These are phyloP conservation scores for Enoplosus armatus DNA, from an alignment of 2,797 vertebrate species.

Conservation along the genomic window DNA sequence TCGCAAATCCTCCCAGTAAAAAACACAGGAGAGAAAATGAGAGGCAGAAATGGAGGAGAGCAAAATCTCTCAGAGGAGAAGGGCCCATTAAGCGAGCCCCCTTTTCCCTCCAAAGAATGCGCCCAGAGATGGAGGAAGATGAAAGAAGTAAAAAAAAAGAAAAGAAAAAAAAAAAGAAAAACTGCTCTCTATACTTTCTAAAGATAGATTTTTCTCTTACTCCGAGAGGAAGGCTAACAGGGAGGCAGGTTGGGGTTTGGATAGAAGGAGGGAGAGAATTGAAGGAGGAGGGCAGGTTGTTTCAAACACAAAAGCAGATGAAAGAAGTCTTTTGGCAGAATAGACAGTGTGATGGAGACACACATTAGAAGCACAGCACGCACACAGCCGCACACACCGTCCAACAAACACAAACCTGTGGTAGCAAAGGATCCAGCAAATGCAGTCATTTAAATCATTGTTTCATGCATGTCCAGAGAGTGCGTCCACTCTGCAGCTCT, in stretches of 20 bases:
- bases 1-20: conserved; percentile 68
- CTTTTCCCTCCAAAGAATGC: conserved; percentile 72
- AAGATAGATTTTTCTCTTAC: conserved; percentile 77
- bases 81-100: conserved; percentile 75
- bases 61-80: conserved; percentile 70
- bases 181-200: conserved; percentile 69
- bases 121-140: conserved; percentile 82
- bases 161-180: conserved; percentile 17
- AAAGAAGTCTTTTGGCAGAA: conserved; percentile 78
- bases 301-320: conserved; percentile 82
- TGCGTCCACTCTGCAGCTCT: conserved; percentile 11
- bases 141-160: conserved; percentile 73
- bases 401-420: conserved; percentile 19
- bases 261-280: conserved; percentile 57
- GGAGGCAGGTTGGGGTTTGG: conserved; percentile 68
- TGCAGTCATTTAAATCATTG: conserved; percentile 34
- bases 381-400: background rate
- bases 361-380: conserved; percentile 26
- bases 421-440: conserved; percentile 14
- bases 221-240: conserved; percentile 65
- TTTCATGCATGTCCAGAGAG: conserved; percentile 31
- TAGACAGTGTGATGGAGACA: conserved; percentile 52
- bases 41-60: conserved; percentile 67
- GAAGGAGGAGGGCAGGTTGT: conserved; percentile 78
- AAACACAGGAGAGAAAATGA: conserved; percentile 71